Conservation (phyloP, 2,888 invertebrate species). For the Epistrophe eligans region DNA sequence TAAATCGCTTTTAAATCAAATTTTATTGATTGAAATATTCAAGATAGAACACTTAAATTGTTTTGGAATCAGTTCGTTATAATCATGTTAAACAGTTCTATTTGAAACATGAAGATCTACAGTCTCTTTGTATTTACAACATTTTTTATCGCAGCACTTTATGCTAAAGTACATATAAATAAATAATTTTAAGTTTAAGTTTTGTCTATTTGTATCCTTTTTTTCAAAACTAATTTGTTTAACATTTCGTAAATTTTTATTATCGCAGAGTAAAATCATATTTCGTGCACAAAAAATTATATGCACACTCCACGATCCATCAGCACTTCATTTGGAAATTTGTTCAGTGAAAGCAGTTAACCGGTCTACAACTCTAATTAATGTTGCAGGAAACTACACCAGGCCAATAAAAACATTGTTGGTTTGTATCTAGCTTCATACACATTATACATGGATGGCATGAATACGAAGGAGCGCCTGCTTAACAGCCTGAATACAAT, state of each 20-base stretch:
- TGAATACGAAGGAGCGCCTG: too few species aligned
- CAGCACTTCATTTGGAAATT: background rate
- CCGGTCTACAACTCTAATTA: conserved; percentile 8
- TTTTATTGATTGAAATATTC: background rate
- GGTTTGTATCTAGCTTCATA: background rate
- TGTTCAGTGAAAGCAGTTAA: conserved; percentile 3
- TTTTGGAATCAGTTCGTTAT: too few species aligned
- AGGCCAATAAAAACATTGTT: background rate
- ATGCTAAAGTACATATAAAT: background rate
- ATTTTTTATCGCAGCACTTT: background rate
- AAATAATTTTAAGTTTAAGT: background rate
- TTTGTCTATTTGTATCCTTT: too few species aligned
- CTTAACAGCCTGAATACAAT: too few species aligned
- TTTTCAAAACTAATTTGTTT: too few species aligned
- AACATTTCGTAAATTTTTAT: too few species aligned
- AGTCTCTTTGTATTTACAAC: background rate
- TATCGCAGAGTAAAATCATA: background rate
- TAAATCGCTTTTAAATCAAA: background rate
- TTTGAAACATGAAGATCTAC: conserved; percentile 7
- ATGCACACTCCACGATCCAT: background rate
- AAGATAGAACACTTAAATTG: too few species aligned
- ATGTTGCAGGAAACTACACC: background rate
- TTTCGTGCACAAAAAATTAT: background rate
- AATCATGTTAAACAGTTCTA: too few species aligned
- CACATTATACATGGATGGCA: too few species aligned